phyloP scores from a whole-genome alignment of 2,797 vertebrate species.

The Sebastolobus alascanus region DNA sequence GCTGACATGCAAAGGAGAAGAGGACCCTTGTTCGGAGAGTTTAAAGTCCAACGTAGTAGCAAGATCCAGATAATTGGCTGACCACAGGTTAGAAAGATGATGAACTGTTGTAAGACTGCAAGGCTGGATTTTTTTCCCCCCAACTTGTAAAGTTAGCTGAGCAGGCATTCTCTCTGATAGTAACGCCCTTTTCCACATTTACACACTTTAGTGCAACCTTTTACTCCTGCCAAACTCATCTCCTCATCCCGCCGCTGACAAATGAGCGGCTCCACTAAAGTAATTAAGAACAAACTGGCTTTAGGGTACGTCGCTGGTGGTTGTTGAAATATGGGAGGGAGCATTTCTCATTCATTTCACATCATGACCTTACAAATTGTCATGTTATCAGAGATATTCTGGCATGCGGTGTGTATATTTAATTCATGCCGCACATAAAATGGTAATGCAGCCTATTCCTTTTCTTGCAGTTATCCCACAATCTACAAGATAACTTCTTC shows the following conservation, averaged over 20 bases:
- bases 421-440: constrained; percentile 74
- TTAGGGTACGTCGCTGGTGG: constrained; percentile 49
- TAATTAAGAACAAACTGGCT: constrained; percentile 75
- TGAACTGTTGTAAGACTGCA: constrained; percentile 59
- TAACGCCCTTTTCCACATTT: constrained; percentile 41
- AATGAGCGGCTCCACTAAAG: constrained; percentile 57
- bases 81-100: constrained; percentile 75
- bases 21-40: constrained; percentile 72
- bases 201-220: constrained; percentile 57
- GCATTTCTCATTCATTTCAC: constrained; percentile 65
- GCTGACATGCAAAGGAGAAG: constrained; percentile 75
- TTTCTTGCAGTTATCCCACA: constrained; percentile 59
- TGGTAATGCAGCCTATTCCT: constrained; percentile 64
- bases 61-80: constrained; percentile 78
- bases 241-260: constrained; percentile 62
- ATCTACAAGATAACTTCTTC: constrained; percentile 67
- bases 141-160: constrained; percentile 53
- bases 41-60: constrained; percentile 67
- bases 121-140: constrained; percentile 1
- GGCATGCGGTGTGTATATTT: constrained; percentile 61
- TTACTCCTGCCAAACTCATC: constrained; percentile 48
- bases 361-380: constrained; percentile 65
- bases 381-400: constrained; percentile 66
- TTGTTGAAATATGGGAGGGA: constrained; percentile 45
- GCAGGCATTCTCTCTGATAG: constrained; percentile 61